phyloP scores from a whole-genome alignment of 2,888 invertebrate genomes.

The Aproaerema taeniolella region DNA sequence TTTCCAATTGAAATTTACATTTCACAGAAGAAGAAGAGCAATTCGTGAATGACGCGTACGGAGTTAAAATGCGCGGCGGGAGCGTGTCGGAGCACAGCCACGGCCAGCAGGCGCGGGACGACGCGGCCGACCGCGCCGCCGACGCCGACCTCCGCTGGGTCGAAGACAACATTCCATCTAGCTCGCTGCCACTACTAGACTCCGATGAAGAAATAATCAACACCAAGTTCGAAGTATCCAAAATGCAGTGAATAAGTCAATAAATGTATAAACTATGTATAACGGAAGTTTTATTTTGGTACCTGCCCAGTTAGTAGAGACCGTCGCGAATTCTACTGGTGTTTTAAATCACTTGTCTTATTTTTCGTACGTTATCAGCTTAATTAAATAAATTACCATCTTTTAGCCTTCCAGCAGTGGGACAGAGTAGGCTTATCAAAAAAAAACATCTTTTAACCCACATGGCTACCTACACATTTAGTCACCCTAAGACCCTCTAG shows the following conservation, averaged over 20 bases:
- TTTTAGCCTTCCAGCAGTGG: no score
- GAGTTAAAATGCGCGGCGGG: constrained; percentile 83
- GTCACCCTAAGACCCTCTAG: no score
- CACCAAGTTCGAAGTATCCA: constrained; percentile 91
- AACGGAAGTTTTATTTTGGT: background rate
- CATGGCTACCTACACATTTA: no score
- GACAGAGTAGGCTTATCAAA: no score
- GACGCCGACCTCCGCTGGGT: constrained; percentile 86
- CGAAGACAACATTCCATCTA: constrained; percentile 93
- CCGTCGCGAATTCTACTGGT: no score
- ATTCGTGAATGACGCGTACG: constrained; percentile 91
- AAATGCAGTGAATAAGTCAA: constrained; percentile 84
- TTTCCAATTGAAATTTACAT: no score
- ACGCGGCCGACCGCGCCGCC: constrained; percentile 42
- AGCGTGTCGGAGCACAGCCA: constrained; percentile 44
- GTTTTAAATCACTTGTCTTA: no score
- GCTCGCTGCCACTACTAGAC: constrained; percentile 81
- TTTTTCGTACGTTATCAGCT: no score
- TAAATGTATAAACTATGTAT: constrained; percentile 29
- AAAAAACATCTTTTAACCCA: no score
- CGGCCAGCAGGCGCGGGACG: constrained; percentile 23
- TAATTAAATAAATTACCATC: no score
- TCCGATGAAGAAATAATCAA: constrained; percentile 90
- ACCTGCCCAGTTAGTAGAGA: no score
- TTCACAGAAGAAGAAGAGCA: constrained; percentile 88